Evolutionary conservation across 30 jellyfish, hydroid and myxozoan species (phyloP).

Genomic region (Cassiopea andromeda): DNA sequence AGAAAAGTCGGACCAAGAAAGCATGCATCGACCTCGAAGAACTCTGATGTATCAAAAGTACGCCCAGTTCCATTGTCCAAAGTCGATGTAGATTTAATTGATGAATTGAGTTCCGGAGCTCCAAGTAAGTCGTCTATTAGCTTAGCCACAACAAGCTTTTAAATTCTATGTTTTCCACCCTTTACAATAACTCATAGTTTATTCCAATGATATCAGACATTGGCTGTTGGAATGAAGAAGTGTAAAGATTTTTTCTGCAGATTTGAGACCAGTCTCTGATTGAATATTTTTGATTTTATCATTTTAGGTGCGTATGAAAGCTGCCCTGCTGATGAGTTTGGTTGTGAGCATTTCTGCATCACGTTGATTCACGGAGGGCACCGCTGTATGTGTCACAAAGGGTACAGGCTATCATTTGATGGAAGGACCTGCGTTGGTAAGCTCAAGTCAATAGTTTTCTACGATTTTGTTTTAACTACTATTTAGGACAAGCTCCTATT

Average conservation of each 20-base stretch:
- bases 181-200: too few species aligned
- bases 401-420: slow-evolving; percentile 84
- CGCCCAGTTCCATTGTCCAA: slow-evolving; percentile 83
- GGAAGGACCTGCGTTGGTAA: slow-evolving; percentile 85
- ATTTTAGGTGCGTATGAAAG: slow-evolving; percentile 75
- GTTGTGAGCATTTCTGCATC: slow-evolving; percentile 95
- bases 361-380: slow-evolving; percentile 90
- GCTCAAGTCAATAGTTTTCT: background rate
- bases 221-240: too few species aligned
- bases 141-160: background rate
- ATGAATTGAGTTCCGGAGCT: slow-evolving; percentile 82
- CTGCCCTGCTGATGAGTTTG: slow-evolving; percentile 85
- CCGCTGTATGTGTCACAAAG: slow-evolving; percentile 95
- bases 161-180: too few species aligned
- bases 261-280: background rate
- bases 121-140: slow-evolving; percentile 36
- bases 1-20: slow-evolving; percentile 5
- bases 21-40: slow-evolving; percentile 18
- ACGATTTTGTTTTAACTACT: too few species aligned
- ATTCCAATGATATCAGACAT: too few species aligned
- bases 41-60: slow-evolving; percentile 36
- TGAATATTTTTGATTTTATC: background rate
- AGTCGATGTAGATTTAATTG: slow-evolving; percentile 71
- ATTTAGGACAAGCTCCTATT: too few species aligned
- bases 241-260: background rate